phyloP scores from a whole-genome alignment of 2,888 invertebrate species.

The Dasysyrphus albostriatus region DNA sequence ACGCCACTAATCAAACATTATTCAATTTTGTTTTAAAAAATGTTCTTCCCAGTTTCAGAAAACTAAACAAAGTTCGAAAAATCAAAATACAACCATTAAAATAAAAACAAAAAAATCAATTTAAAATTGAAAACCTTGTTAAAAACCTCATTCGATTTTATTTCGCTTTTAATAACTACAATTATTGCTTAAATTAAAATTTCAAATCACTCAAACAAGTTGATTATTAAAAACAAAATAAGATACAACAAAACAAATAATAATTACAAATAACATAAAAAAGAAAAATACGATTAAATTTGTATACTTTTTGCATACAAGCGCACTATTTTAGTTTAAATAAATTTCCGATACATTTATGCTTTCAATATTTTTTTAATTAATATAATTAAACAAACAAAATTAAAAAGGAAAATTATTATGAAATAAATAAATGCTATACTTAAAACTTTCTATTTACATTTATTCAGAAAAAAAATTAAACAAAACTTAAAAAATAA shows the following conservation, averaged over 20 bases:
- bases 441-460: conserved; percentile 58
- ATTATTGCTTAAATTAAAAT: conserved; percentile 35
- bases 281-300: conserved; percentile 4
- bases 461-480: conserved; percentile 40
- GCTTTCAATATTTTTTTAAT: conserved; percentile 59
- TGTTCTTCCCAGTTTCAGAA: neutral
- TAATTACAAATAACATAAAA: conserved; percentile 42
- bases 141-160: conserved; percentile 72
- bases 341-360: conserved; percentile 43
- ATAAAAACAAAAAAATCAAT: conserved; percentile 31
- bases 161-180: conserved; percentile 54
- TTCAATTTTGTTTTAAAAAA: no score
- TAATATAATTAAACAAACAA: conserved; percentile 70
- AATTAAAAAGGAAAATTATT: conserved; percentile 20
- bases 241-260: conserved; percentile 22
- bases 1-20: neutral
- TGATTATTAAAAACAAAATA: conserved; percentile 34
- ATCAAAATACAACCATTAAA: neutral
- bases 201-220: conserved; percentile 59
- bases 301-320: conserved; percentile 41
- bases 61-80: neutral
- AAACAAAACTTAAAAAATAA: conserved; percentile 24
- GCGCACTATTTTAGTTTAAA: conserved; percentile 41
- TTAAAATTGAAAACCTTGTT: conserved; percentile 72
- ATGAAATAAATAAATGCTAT: conserved; percentile 70